A percentile compares a stretch with the other conserved stretches of the same genome.
phyloP scores from a whole-genome alignment of 2,797 vertebrate species.

The Dermochelys coriacea region DNA sequence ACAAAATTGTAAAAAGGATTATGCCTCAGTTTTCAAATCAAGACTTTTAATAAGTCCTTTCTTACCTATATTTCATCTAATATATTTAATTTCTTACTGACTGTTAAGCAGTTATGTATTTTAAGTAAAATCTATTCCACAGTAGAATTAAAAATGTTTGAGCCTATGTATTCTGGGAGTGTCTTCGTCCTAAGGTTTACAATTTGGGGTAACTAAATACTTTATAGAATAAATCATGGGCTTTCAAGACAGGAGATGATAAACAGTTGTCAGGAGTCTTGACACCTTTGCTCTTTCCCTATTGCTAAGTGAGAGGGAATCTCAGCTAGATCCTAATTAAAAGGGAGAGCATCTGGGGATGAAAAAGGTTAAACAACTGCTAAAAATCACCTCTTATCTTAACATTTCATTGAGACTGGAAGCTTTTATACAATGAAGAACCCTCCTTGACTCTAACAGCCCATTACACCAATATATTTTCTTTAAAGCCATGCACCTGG shows the following conservation, averaged over 20 bases:
- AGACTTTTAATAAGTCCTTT: background rate
- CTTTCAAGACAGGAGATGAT: background rate
- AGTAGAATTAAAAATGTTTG: background rate
- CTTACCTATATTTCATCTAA: background rate
- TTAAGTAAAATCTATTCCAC: background rate
- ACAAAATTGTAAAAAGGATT: background rate
- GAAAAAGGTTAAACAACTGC: background rate
- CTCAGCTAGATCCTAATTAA: background rate
- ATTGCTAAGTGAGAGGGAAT: background rate
- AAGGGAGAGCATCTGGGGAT: background rate
- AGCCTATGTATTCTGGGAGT: background rate
- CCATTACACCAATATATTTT: background rate
- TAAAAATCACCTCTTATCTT: background rate
- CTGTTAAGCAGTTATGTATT: background rate
- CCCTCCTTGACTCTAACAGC: background rate
- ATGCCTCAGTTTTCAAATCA: background rate
- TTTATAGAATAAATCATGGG: background rate
- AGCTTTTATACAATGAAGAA: background rate
- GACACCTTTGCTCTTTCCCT: background rate
- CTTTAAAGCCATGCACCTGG: background rate
- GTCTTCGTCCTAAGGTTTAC: background rate
- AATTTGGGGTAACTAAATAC: background rate
- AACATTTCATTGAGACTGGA: background rate
- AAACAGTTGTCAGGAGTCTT: background rate
- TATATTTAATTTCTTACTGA: background rate